Evolutionary conservation across 2,797 vertebrate species (phyloP).

Genomic region (Lepilemur ruficaudatus): DNA sequence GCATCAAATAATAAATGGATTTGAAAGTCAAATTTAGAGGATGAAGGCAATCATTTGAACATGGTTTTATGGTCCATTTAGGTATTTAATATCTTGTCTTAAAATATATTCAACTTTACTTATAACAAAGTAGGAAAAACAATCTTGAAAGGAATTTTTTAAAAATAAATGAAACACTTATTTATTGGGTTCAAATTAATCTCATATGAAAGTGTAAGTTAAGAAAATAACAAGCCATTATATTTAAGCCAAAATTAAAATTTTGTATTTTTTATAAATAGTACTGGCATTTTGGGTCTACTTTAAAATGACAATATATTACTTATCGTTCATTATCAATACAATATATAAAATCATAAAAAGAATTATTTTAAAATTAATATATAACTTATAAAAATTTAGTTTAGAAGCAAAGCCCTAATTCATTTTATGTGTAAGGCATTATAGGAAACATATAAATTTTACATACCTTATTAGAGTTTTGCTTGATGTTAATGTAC

Average conservation of each 20-base stretch:
- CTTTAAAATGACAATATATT: not conserved
- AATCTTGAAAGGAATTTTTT: not conserved
- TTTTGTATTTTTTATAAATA: not conserved
- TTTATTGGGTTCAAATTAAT: conserved; percentile 15
- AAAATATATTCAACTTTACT: not conserved
- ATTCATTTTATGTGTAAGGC: not conserved
- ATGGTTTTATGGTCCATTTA: not conserved
- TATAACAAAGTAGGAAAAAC: not conserved
- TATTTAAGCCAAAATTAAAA: not conserved
- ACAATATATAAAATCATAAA: not conserved
- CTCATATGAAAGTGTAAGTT: not conserved
- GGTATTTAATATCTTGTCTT: not conserved
- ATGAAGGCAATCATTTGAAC: not conserved
- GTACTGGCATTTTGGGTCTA: not conserved
- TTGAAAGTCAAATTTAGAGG: conserved; percentile 18
- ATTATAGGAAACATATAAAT: not conserved
- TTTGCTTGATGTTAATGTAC: not conserved
- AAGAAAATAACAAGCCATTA: not conserved
- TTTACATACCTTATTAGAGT: not conserved
- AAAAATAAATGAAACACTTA: not conserved
- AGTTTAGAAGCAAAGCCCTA: not conserved
- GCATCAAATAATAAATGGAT: not conserved
- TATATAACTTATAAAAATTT: not conserved
- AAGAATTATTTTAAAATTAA: not conserved
- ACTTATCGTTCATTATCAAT: not conserved